Conservation (phyloP, 1,140 invertebrate genomes). For the Papilio xuthus region DNA sequence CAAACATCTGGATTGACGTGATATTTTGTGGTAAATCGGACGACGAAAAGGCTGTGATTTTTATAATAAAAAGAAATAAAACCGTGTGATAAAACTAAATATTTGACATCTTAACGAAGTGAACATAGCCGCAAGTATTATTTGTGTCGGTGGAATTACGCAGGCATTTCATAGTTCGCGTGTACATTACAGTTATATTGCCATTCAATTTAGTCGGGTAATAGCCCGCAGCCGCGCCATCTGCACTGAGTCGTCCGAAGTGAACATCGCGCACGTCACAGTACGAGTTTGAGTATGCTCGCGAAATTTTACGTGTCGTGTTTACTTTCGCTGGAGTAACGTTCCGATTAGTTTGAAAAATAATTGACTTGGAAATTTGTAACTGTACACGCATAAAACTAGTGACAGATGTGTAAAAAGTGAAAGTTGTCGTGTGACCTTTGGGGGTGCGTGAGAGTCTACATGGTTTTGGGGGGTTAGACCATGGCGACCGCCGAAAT, state of each 20-base stretch:
- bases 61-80: constrained; percentile 51
- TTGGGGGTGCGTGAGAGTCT: constrained; percentile 49
- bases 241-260: constrained; percentile 53
- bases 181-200: constrained; percentile 45
- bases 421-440: constrained; percentile 39
- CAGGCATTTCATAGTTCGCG: constrained; percentile 41
- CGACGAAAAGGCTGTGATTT: constrained; percentile 70
- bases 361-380: constrained; percentile 39
- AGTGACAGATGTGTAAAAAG: constrained; percentile 35
- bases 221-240: constrained; percentile 64
- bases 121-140: constrained; percentile 64
- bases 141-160: constrained; percentile 53
- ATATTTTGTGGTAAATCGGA: constrained; percentile 51
- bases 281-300: constrained; percentile 60
- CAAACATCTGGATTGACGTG: constrained; percentile 58
- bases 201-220: constrained; percentile 66
- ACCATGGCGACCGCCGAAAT: constrained; percentile 77
- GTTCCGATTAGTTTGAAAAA: constrained; percentile 55
- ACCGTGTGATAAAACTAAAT: constrained; percentile 50
- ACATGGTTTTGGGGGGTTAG: constrained; percentile 69
- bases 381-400: constrained; percentile 29
- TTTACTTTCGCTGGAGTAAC: constrained; percentile 68
- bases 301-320: constrained; percentile 75
- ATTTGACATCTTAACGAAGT: constrained; percentile 69
- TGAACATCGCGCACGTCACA: constrained; percentile 61